Base-by-base conservation (phyloP, 2,888 invertebrate species). In the Parochlus steinenii region DNA sequence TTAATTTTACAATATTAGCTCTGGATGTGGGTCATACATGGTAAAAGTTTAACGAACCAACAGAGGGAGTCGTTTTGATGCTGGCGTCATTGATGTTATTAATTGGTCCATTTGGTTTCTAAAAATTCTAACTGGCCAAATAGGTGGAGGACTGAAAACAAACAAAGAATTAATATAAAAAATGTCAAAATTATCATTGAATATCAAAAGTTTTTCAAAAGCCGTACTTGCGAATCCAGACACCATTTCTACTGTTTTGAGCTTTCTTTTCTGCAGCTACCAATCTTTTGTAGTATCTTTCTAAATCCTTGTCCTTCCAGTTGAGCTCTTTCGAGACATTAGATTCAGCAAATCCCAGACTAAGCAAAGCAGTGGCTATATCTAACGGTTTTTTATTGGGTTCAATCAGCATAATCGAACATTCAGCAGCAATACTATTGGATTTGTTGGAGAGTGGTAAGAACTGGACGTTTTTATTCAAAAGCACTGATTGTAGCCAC, bases 401-500 rank as follows among this genome's bases (percentile, higher is more conserved):
- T 30, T 16, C 19, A 8, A 7, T 11, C 4, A 30, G 22, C 5
- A 28, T 16, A 7, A 65, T 45, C 36, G 56, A 45, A 26, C 64
- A 59, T 44, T 56, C 57, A 15, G 64, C 62, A 10, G 63, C 53
- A 36, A 64, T 52, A 39, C 60, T 60, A 43, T 64, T 61, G 11
- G 61, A 58, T 14, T 61, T 60, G 47, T 54, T 53, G 18, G 49
- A 46, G 24, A 64, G 55, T 5, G 69, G 69, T 42, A 64, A 58
- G 31, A 68, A 48, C 20, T 60, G 63, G 16, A 69, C 54, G 43
- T 57, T 44, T 23, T 63, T 57, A 14, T 61, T 65, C 43, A 52
- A 61, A 7, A 65, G 64, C 28, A 70, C 60, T 51, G 63, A 63
- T 47, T 70, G 67, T 41, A 71, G 48, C 71, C 71, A 71, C 45